Evolutionary conservation across 2,113 vertebrate species (phyloP), one percentile per base, ranked within the genome.

Genomic region (Lophochroa leadbeateri): DNA sequence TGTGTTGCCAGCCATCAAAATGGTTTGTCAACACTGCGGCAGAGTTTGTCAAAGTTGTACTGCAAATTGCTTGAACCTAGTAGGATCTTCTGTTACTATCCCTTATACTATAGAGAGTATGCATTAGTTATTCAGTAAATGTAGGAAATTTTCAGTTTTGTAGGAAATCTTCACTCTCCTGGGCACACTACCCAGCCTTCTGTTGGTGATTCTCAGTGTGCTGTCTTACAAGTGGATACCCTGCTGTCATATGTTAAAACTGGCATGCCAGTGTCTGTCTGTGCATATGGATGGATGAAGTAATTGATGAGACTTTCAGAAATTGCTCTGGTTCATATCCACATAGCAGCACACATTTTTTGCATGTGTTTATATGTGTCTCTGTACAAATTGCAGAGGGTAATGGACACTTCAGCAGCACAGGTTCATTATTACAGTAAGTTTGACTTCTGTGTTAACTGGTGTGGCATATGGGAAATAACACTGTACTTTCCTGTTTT

Each of bases 331-430:
- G 20, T 68, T 82, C 10, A 2, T 37, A 46, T 67, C 11, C 63
- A 61, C 17, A 12, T 13, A 74, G 49, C 52, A 41, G 16, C 37
- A 25, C 46, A 37, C 4, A 7, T 44, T 65, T 63, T 88, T 49
- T 31, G 18, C 1, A 0, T 29, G 7, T 37, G 9, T 44, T 57
- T 78, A 0, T 33, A 7, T 50, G 4, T 49, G 12, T 43, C 27
- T 52, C 57, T 82, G 8, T 79, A 63, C 11, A 35, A 72, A 18
- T 58, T 88, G 29, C 27, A 55, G 35, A 67, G 58, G 31, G 35
- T 28, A 53, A 27, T 7, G 10, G n/a, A 9, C 21, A 19, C 25
- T 58, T 90, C 21, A 72, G 4, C 17, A 52, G 7, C 5, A 7
- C 52, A 8, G 23, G 13, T 41, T 88, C 10, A 2, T 49, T 52